Evolutionary conservation across 2,113 vertebrate species (phyloP), one percentile per base, ranked within the genome.

Genomic region (Pelmatolapia mariae): DNA sequence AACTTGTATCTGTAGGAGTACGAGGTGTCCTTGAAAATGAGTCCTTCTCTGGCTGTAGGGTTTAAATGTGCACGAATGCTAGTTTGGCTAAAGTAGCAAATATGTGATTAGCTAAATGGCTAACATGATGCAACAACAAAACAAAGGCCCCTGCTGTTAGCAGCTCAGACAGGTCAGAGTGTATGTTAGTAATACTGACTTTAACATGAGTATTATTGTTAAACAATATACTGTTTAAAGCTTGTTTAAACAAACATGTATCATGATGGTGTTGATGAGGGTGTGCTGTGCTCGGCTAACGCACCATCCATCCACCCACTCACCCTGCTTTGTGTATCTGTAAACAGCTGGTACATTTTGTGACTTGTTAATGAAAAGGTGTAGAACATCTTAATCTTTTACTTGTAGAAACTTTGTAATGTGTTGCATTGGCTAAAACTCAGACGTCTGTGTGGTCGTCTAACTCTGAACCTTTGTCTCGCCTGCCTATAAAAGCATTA

Each of bases 321-420:
- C 31, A 19, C 5, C 18, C 18, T 13, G 61, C 61, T 66, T 66
- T 36, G 10, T 38, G 31, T 66, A 36, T n/a, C 18, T 66, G 10
- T 12, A 66, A 66, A 66, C 61, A 66, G 61, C 61, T 68, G 61
- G 19, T 38, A 68, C 18, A 38, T 68, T 38, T 38, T 38, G 33
- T 38, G 19, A 66, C 19, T 66, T 66, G 61, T 38, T 66, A 66
- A 66, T 66, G 19, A 66, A 66, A 66, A 38, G 33, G 61, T 38
- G 6, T 13, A 0, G 2, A 66, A 38, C 61, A n/a, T n/a, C 6
- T 36, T 63, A 13, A 38, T 38, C 61, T 22, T 66, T n/a, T 40
- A 68, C 11, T 15, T 24, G 63, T 24, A 24, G 63, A 71, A 71
- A 40, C 1, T 24, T 43, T 43, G 38, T 16, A 24, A 26, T 10